Conservation (phyloP, 1,140 invertebrate genomes). For the Proales similis region DNA sequence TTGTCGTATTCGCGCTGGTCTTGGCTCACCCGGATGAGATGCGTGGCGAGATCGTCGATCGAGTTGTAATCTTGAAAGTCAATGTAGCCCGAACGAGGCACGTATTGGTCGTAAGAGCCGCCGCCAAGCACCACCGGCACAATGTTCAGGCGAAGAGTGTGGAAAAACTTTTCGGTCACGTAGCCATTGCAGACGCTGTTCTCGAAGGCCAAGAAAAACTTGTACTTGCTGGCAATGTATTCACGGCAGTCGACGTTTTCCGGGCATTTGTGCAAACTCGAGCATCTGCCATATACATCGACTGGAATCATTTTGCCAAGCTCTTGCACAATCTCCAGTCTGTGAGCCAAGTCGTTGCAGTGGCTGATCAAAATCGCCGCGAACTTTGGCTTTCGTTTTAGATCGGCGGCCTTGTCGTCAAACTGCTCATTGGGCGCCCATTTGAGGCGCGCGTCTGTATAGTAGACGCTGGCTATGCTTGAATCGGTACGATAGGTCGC, state of each 20-base stretch:
- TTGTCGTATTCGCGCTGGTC: constrained; percentile 3
- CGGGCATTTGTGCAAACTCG: constrained; percentile 2
- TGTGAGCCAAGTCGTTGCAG: constrained; percentile 38
- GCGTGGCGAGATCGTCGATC: constrained; percentile 39
- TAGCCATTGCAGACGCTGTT: constrained; percentile 26
- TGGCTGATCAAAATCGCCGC: constrained; percentile 33
- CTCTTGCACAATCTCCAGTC: constrained; percentile 38
- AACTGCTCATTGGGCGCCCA: constrained; percentile 7
- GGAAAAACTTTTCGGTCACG: constrained; percentile 38
- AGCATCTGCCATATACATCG: constrained; percentile 48
- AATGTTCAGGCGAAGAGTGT: constrained; percentile 35
- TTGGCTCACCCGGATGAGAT: constrained; percentile 37
- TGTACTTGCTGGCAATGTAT: constrained; percentile 9
- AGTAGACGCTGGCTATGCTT: constrained; percentile 39
- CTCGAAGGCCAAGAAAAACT: constrained; percentile 28
- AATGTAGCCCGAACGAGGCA: constrained; percentile 17
- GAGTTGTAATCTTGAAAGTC: constrained; percentile 38
- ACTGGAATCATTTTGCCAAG: constrained; percentile 41
- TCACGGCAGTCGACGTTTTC: not conserved
- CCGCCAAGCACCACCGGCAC: constrained; percentile 29
- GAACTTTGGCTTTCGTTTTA: constrained; percentile 1
- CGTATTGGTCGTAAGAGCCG: constrained; percentile 6
- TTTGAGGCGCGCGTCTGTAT: not conserved
- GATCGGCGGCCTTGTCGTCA: not conserved
- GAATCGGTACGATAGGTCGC: constrained; percentile 42